Evolutionary conservation across 2,113 vertebrate species (phyloP), one percentile per base, ranked within the genome.

Genomic region (Pipra filicauda): DNA sequence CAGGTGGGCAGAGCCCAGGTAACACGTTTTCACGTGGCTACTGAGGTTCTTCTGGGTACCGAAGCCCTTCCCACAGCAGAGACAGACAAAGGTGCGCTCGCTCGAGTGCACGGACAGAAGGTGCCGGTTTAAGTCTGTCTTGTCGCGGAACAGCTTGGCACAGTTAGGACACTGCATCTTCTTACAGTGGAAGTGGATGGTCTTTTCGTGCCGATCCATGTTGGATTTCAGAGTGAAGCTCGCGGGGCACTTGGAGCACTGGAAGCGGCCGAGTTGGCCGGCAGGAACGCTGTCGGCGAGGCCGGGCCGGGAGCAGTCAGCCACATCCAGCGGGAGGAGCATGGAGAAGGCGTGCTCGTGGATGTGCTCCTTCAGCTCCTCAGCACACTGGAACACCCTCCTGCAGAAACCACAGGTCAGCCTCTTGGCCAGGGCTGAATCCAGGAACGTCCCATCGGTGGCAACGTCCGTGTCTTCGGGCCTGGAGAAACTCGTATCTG

Each of bases 161-260:
- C 98, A 98, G 96, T 89, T 86, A 62, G 93, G 94, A 61, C 98
- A 98, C 90, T 97, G 98, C 97, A 98, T 98, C 93, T 98, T 98
- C 97, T 98, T 98, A 96, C 97, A 97, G 93, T 98, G 98, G 76
- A 94, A 98, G 94, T 98, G 98, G 95, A 98, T 93, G 86, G 98
- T 98, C 97, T 99, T 98, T 75, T 98, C 97, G 1, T 98, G 98
- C 17, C 97, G 98, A 49, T 99, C 98, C 20, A 98, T 97, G 23
- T 98, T 99, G 73, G 98, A 99, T 88, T 98, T 98, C 85, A 98
- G 97, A 1, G 98, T 98, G 97, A 98, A 98, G 97, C 98, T 98
- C 33, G 98, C 97, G 0, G 98, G 98, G 66, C 98, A 99, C 35
- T 97, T 97, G 59, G 98, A 97, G 96, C 99, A 98, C 74, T 96